A percentile compares a stretch with the other conserved stretches of the same genome.
phyloP scores from a whole-genome alignment of 2,888 invertebrate species.

The Nowickia ferox region DNA sequence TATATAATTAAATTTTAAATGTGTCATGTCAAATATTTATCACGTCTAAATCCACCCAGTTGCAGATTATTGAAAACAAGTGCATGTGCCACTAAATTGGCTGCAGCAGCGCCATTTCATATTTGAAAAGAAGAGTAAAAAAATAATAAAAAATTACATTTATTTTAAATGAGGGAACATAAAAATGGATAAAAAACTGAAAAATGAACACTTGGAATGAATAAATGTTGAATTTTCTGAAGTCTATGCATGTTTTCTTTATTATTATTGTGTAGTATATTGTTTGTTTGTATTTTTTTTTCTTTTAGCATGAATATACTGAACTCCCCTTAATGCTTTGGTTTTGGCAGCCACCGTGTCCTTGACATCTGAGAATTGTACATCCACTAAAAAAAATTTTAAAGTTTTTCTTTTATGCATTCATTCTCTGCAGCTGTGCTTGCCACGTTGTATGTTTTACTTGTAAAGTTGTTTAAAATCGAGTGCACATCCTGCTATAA shows the following conservation, averaged over 20 bases:
- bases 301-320: not conserved
- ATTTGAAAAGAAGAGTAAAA: not conserved
- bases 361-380: slow-evolving; percentile 64
- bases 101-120: slow-evolving; percentile 15
- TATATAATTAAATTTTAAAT: too few relatives aligned
- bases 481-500: slow-evolving; percentile 16
- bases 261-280: too few relatives aligned
- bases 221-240: slow-evolving; percentile 21
- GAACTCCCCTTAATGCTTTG: slow-evolving; percentile 21
- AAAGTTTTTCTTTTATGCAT: slow-evolving; percentile 16
- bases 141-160: slow-evolving; percentile 17
- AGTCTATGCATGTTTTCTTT: not conserved
- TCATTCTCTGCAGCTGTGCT: slow-evolving; percentile 23
- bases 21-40: too few relatives aligned
- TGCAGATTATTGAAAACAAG: slow-evolving; percentile 3
- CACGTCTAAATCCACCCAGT: not conserved
- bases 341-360: slow-evolving; percentile 44
- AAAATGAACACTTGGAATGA: slow-evolving; percentile 12
- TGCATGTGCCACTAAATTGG: slow-evolving; percentile 11
- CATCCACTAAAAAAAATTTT: slow-evolving; percentile 38
- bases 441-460: slow-evolving; percentile 16
- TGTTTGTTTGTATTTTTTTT: too few relatives aligned
- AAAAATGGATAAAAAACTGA: slow-evolving; percentile 3
- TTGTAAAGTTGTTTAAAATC: not conserved
- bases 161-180: slow-evolving; percentile 33